A percentile compares a stretch with the other conserved stretches of the same genome.
These are phyloP conservation scores for Brachyhypopomus gauderio DNA, from an alignment of 2,113 vertebrate genomes.

Conservation along the genomic window DNA sequence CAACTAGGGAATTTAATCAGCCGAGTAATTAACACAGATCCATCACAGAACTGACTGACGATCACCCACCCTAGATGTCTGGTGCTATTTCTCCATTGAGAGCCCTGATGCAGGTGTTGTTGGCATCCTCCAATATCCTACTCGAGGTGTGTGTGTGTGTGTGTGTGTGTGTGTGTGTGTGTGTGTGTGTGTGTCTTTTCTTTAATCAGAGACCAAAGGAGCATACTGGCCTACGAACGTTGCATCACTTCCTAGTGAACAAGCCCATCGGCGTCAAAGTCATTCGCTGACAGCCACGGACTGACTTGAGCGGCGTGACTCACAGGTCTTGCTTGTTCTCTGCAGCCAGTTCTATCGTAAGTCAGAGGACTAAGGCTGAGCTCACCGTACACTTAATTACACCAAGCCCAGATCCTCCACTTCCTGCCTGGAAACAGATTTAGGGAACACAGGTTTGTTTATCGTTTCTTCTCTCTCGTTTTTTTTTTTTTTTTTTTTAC, in stretches of 20 bases:
- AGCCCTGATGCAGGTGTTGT: constrained; percentile 59
- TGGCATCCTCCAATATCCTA: constrained; percentile 63
- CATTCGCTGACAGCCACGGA: constrained; percentile 69
- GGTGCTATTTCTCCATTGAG: background rate
- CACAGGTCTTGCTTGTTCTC: constrained; percentile 69
- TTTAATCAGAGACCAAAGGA: constrained; percentile 72
- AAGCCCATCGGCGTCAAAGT: constrained; percentile 63
- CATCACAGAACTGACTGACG: background rate
- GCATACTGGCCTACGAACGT: constrained; percentile 64
- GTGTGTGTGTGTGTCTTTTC: constrained; percentile 49
- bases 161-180: background rate
- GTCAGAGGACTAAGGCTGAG: constrained; percentile 60
- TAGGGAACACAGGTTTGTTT: constrained; percentile 28
- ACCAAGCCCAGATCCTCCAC: constrained; percentile 53
- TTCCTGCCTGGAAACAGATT: constrained; percentile 56
- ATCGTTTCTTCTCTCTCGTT: constrained; percentile 46
- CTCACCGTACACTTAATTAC: constrained; percentile 66
- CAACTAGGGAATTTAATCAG: background rate
- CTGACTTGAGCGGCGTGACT: constrained; percentile 68
- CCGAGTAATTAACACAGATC: background rate
- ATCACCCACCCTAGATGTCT: constrained; percentile 36
- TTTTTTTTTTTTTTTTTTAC: constrained; percentile 44
- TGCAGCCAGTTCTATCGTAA: constrained; percentile 55
- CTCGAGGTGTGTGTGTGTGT: too few species aligned
- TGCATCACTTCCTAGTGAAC: constrained; percentile 73